Evolutionary conservation across 2,113 vertebrate genomes (phyloP).

Genomic region (Phalacrocorax pelagicus): DNA sequence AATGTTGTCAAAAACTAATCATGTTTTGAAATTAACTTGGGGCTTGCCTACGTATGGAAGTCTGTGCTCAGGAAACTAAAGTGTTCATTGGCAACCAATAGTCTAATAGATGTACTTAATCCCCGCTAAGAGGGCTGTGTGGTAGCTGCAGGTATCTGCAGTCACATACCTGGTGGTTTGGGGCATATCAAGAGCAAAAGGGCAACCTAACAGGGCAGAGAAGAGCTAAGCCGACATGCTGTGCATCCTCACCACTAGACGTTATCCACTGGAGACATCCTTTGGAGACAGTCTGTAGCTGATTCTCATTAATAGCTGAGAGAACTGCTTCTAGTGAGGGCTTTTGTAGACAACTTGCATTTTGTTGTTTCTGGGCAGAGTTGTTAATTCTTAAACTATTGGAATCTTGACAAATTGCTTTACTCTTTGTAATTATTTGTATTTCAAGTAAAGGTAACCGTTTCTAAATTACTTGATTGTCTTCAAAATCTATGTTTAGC

Average conservation of each 20-base stretch:
- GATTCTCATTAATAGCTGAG: neutral
- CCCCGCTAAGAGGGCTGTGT: neutral
- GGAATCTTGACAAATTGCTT: conserved; percentile 15
- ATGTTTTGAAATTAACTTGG: conserved; percentile 62
- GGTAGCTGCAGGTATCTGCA: neutral
- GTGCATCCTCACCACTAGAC: neutral
- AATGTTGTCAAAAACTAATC: conserved; percentile 67
- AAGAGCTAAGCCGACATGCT: neutral
- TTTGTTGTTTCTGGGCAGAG: neutral
- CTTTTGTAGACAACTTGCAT: neutral
- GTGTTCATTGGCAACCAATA: neutral
- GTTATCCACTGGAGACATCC: neutral
- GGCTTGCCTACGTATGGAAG: neutral
- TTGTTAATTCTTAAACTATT: neutral
- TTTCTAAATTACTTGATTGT: conserved; percentile 26
- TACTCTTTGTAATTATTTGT: neutral
- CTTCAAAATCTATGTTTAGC: conserved; percentile 19
- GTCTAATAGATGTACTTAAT: neutral
- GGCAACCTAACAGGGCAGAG: neutral
- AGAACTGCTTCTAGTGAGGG: neutral
- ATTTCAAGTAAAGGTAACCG: neutral
- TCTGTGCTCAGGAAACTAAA: neutral
- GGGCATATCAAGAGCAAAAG: neutral
- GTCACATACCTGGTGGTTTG: neutral
- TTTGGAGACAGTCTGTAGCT: neutral